Conservation (phyloP, 2,888 invertebrate genomes). For the Prenolepis imparis region DNA sequence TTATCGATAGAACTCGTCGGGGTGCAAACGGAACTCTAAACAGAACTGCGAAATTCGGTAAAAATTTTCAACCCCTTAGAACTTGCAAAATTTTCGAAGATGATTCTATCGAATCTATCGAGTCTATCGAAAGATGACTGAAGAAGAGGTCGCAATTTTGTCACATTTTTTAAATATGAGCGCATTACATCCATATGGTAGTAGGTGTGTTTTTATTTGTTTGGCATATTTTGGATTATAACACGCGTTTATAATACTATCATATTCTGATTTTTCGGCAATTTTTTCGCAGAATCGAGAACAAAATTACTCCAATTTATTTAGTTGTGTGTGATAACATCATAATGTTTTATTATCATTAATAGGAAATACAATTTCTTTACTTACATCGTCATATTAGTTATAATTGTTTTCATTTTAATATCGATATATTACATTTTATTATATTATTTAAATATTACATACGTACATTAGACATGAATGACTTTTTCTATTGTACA, state of each 20-base stretch:
- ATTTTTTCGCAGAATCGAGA: too few species aligned
- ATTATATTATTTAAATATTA: background rate
- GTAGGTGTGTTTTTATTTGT: constrained; percentile 50
- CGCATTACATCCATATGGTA: constrained; percentile 62
- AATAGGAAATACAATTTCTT: background rate
- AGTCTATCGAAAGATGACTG: too few species aligned
- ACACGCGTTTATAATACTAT: too few species aligned
- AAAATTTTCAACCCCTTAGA: too few species aligned
- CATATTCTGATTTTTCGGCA: too few species aligned
- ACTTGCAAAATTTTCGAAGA: too few species aligned
- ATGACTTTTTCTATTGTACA: background rate
- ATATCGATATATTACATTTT: constrained; percentile 4
- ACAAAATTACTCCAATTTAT: too few species aligned
- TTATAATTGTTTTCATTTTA: constrained; percentile 20
- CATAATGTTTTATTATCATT: constrained; percentile 8
- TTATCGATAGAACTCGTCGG: too few species aligned
- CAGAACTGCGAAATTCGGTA: too few species aligned
- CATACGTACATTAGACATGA: background rate
- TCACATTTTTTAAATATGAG: constrained; percentile 54
- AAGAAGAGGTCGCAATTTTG: constrained; percentile 64
- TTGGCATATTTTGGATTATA: background rate
- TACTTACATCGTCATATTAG: constrained; percentile 23
- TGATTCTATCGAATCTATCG: too few species aligned
- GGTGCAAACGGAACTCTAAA: too few species aligned
- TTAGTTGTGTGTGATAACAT: too few species aligned